phyloP scores from a whole-genome alignment of 1,140 invertebrate genomes.

The Heliothis subflexa region DNA sequence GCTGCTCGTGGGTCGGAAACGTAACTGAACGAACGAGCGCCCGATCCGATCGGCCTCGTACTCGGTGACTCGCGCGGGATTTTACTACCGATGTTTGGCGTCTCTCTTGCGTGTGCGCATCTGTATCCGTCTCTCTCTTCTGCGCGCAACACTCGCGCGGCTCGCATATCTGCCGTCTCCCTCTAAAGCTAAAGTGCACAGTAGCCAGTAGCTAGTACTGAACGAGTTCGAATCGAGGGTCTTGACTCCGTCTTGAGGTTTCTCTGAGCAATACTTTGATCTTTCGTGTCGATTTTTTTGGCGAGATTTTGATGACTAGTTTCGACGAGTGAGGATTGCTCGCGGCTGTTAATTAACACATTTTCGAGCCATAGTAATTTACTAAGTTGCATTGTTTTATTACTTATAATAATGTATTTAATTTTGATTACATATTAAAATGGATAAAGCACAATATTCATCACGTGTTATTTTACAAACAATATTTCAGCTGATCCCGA shows the following conservation, averaged over 20 bases:
- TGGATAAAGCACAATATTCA: too few species aligned
- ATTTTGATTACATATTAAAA: too few species aligned
- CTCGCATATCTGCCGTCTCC: conserved; percentile 54
- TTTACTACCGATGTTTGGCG: conserved; percentile 69
- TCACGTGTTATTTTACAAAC: too few species aligned
- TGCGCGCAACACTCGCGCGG: conserved; percentile 22
- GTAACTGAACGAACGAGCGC: conserved; percentile 76
- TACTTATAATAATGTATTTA: background rate
- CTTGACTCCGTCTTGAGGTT: conserved; percentile 75
- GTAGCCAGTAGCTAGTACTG: conserved; percentile 75
- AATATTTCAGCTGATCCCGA: too few species aligned
- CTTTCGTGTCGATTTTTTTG: conserved; percentile 76
- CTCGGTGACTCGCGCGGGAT: conserved; percentile 67
- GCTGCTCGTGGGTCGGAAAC: conserved; percentile 75
- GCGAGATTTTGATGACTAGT: conserved; percentile 72
- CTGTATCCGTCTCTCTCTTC: conserved; percentile 63
- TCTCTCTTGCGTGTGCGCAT: conserved; percentile 72
- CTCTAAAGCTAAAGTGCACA: conserved; percentile 74
- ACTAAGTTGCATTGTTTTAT: conserved; percentile 26
- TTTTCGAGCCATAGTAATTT: conserved; percentile 36
- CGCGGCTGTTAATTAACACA: conserved; percentile 70
- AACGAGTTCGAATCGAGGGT: conserved; percentile 79
- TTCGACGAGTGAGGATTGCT: conserved; percentile 69
- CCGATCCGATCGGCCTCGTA: conserved; percentile 66
- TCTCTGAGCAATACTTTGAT: conserved; percentile 71